Percentiles rank a stretch among this genome's conserved stretches.
Evolutionary conservation across 2,797 vertebrate genomes (phyloP).

Genomic region (Macroramphosus scolopax): DNA sequence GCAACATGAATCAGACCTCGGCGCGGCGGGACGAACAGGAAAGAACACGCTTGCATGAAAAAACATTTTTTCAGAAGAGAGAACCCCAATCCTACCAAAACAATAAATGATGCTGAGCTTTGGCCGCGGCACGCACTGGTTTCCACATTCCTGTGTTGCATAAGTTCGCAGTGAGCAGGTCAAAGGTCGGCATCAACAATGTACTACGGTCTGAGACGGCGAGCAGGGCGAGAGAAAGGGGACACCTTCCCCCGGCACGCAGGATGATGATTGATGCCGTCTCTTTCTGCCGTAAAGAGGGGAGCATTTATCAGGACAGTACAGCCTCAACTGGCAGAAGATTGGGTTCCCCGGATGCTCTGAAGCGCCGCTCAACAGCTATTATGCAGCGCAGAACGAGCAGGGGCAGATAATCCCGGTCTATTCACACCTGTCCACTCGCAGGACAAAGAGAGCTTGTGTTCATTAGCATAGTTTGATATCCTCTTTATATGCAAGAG

Average conservation of each 20-base stretch:
- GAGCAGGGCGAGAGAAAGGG: slow-evolving; percentile 43
- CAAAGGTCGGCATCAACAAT: slow-evolving; percentile 43
- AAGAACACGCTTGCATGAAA: slow-evolving; percentile 23
- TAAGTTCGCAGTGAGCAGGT: slow-evolving; percentile 36
- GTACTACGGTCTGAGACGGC: slow-evolving; percentile 9
- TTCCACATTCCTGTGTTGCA: slow-evolving; percentile 43
- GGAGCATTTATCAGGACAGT: slow-evolving; percentile 60
- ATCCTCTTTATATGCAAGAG: slow-evolving; percentile 7
- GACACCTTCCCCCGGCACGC: slow-evolving; percentile 50
- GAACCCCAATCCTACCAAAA: no score
- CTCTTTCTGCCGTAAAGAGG: slow-evolving; percentile 37
- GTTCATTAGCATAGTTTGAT: slow-evolving; percentile 48
- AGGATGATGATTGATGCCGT: slow-evolving; percentile 41
- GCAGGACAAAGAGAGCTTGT: slow-evolving; percentile 56
- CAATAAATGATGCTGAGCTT: not conserved
- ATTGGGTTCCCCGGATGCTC: slow-evolving; percentile 60
- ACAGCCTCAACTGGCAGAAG: slow-evolving; percentile 38
- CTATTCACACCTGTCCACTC: slow-evolving; percentile 68
- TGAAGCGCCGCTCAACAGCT: slow-evolving; percentile 47
- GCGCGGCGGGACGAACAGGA: slow-evolving; percentile 9
- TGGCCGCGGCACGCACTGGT: slow-evolving; percentile 2
- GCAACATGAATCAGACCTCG: slow-evolving; percentile 19
- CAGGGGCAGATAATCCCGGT: slow-evolving; percentile 49
- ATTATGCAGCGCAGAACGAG: slow-evolving; percentile 45
- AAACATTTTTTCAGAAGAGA: slow-evolving; percentile 14